Evolutionary conservation across 2,113 vertebrate genomes (phyloP), one percentile per base, ranked within the genome.

Genomic region (Sander vitreus): DNA sequence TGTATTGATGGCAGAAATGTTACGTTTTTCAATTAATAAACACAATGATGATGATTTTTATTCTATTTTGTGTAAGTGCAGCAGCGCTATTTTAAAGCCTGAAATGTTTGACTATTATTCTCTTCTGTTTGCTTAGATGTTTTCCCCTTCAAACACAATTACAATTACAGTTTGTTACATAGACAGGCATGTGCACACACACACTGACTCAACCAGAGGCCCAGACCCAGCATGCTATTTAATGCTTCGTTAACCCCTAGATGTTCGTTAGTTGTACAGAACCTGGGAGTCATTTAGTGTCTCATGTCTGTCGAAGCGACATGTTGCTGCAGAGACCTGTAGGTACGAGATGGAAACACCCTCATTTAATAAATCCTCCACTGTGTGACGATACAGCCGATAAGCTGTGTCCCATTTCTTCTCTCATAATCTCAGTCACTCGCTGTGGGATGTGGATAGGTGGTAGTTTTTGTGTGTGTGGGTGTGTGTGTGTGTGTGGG

Each of bases 171-270:
- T 25, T 25, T 25, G 27, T n/a, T 18, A 23, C 68, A 10, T 11
- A 53, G 67, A 73, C 9, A 0, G 39, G 39, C 39, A 43, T 43
- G 39, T 43, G 39, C 55, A 81, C 30, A 65, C 30, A 66, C 81
- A 65, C 72, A 43, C 18, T 8, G 48, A 30, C 80, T 60, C 50
- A 43, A 21, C 2, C 39, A 54, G 47, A 80, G 81, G 73, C 85
- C 79, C 54, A 15, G 68, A 58, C 90, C 53, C 87, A 85, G 91
- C 89, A 18, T 75, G 81, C 62, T 78, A 87, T 94, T 92, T 93
- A 88, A 88, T 85, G 92, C 91, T 94, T 94, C 87, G 86, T 94
- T 94, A 94, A 86, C 87, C 90, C 84, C 64, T 84, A 16, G 73
- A 89, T 89, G 83, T 80, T 86, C 75, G 85, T 89, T 91, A 88